Conservation (phyloP, 2,113 vertebrate species). For the Brienomyrus brachyistius region DNA sequence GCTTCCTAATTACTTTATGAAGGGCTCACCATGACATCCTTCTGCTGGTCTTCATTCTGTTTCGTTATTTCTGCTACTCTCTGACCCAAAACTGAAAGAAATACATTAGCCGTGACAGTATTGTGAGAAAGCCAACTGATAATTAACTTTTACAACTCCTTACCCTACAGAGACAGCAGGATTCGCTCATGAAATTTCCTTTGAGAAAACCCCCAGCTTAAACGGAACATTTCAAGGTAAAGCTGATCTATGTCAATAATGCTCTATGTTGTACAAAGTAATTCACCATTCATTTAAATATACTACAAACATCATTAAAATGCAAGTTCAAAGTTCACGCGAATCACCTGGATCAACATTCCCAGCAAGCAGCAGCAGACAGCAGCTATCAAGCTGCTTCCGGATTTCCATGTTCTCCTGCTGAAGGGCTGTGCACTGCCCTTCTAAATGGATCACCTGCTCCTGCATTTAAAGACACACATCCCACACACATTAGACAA, state of each 20-base stretch:
- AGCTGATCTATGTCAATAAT: background rate
- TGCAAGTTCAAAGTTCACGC: background rate
- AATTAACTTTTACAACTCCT: background rate
- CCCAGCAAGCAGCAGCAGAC: slow-evolving; percentile 46
- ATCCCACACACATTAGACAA: background rate
- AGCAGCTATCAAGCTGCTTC: slow-evolving; percentile 55
- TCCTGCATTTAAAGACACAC: slow-evolving; percentile 40
- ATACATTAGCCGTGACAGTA: background rate
- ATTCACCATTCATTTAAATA: background rate
- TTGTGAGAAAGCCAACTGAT: background rate
- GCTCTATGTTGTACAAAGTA: background rate
- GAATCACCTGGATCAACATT: slow-evolving; percentile 43
- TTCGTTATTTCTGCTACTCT: slow-evolving; percentile 40
- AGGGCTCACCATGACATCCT: slow-evolving; percentile 50
- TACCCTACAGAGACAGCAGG: background rate
- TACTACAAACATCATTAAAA: background rate
- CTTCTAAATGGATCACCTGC: slow-evolving; percentile 44
- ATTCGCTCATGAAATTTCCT: background rate
- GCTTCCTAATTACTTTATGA: background rate
- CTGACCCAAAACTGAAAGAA: slow-evolving; percentile 53
- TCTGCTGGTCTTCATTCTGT: slow-evolving; percentile 46
- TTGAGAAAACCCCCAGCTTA: background rate
- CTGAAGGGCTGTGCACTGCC: slow-evolving; percentile 44
- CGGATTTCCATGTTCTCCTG: slow-evolving; percentile 48
- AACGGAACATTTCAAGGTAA: background rate